Conservation (phyloP, 2,113 vertebrate genomes). For the Myotis davidii region DNA sequence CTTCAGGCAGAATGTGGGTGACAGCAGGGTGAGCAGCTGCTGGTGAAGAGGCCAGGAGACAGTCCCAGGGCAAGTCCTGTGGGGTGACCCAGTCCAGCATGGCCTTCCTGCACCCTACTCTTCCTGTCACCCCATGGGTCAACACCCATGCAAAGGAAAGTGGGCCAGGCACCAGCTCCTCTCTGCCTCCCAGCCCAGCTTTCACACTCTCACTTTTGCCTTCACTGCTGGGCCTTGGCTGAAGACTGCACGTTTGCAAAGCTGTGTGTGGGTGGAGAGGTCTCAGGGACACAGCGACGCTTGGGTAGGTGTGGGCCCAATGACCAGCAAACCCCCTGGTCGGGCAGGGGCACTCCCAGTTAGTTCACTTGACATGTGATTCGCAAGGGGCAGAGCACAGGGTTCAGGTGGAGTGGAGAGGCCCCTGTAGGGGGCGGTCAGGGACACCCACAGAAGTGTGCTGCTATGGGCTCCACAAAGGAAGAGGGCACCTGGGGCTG, state of each 20-base stretch:
- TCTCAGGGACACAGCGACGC: neutral
- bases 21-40: neutral
- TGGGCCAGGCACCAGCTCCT: neutral
- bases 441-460: rapidly evolving
- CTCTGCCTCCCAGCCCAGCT: rapidly evolving
- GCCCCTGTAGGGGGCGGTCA: rapidly evolving
- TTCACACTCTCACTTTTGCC: neutral
- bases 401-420: neutral
- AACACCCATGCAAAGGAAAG: neutral
- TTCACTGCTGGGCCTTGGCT: too few relatives aligned
- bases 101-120: rapidly evolving
- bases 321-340: too few relatives aligned
- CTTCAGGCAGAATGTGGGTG: neutral
- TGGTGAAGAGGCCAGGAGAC: neutral
- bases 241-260: rapidly evolving
- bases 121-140: neutral
- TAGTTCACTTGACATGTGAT: rapidly evolving
- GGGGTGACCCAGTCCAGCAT: neutral
- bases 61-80: rapidly evolving
- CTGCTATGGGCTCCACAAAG: neutral
- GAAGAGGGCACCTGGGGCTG: neutral
- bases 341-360: neutral
- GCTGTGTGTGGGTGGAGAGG: rapidly evolving
- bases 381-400: rapidly evolving
- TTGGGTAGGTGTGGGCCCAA: neutral